Percentiles rank a stretch among this genome's conserved stretches.
Evolutionary conservation across 2,888 invertebrate genomes (phyloP).

Genomic region (Melanargia galathea): DNA sequence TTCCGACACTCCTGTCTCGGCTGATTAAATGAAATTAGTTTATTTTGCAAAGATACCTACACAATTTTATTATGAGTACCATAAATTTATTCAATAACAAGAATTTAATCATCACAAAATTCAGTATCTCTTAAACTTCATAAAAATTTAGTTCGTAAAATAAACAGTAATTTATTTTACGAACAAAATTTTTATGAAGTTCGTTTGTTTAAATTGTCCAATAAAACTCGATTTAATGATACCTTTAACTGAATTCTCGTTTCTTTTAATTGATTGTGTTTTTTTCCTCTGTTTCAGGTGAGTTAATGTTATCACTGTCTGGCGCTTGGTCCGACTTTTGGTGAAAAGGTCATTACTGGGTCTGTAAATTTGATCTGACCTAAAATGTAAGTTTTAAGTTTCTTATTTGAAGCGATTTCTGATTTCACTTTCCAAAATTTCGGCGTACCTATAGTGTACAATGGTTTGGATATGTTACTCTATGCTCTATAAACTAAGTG

Average conservation of each 20-base stretch:
- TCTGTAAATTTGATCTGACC: slow-evolving; percentile 11
- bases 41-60: background rate
- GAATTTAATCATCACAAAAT: background rate
- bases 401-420: background rate
- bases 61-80: background rate
- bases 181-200: background rate
- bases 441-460: background rate
- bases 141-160: background rate
- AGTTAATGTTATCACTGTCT: slow-evolving; percentile 43
- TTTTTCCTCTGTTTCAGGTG: slow-evolving; percentile 57
- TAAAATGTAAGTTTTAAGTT: background rate
- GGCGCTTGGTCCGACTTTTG: background rate
- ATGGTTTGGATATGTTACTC: background rate
- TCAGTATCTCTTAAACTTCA: background rate
- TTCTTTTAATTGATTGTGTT: slow-evolving; percentile 52
- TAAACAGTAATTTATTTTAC: background rate
- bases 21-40: no score
- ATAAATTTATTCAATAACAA: background rate
- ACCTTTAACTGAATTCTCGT: slow-evolving; percentile 42
- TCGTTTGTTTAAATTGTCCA: slow-evolving; percentile 16
- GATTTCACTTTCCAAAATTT: background rate
- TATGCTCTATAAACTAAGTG: background rate
- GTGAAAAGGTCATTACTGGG: slow-evolving; percentile 20
- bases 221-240: slow-evolving; percentile 49
- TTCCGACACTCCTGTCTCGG: no score